Percentiles rank a stretch among this genome's conserved stretches.
Evolutionary conservation across 2,888 invertebrate species (phyloP).

Genomic region (Tuta absoluta): DNA sequence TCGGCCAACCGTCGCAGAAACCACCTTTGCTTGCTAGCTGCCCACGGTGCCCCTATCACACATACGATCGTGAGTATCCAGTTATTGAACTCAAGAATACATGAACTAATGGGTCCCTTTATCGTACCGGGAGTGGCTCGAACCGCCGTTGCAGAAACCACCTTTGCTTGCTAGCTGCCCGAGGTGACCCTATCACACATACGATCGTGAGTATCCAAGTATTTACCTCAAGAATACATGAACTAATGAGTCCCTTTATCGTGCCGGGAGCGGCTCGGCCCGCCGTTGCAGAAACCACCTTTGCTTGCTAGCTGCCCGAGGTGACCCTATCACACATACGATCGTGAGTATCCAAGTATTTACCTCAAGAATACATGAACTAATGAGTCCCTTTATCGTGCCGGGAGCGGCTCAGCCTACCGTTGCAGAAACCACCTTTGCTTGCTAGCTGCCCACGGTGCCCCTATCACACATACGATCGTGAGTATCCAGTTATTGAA

Average conservation of each 20-base stretch:
- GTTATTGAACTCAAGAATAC: slow-evolving; percentile 54
- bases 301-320: no score
- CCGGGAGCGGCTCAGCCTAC: slow-evolving; percentile 50
- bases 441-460: slow-evolving; percentile 76
- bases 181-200: slow-evolving; percentile 60
- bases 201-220: slow-evolving; percentile 54
- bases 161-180: slow-evolving; percentile 77
- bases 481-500: slow-evolving; percentile 37
- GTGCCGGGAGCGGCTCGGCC: no score
- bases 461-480: slow-evolving; percentile 62
- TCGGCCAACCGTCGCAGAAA: slow-evolving; percentile 61
- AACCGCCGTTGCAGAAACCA: slow-evolving; percentile 64
- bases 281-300: no score
- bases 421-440: slow-evolving; percentile 72
- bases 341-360: no score
- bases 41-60: slow-evolving; percentile 40
- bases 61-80: no score
- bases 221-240: no score
- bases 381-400: slow-evolving; percentile 70
- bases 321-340: no score
- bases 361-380: no score
- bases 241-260: no score
- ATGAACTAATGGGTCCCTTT: slow-evolving; percentile 69
- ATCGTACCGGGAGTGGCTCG: slow-evolving; percentile 58
- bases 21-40: slow-evolving; percentile 77